Evolutionary conservation across 2,888 invertebrate genomes (phyloP).

Genomic region (Ceraclea dissimilis): DNA sequence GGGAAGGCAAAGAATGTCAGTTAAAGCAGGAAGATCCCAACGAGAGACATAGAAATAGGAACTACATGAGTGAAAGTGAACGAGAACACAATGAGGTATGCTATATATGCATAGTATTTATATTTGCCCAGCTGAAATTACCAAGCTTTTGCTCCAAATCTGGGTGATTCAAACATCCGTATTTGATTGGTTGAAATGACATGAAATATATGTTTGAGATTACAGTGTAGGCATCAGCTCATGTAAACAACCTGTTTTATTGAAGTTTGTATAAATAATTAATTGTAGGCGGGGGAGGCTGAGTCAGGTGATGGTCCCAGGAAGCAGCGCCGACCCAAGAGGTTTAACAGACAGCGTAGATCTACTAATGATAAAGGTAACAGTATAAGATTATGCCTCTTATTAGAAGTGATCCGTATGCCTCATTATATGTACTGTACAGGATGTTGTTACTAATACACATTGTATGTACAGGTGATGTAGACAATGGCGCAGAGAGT

Average conservation of each 20-base stretch:
- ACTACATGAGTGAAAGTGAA: slow-evolving; percentile 35
- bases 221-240: too few species aligned
- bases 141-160: background rate
- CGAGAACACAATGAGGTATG: slow-evolving; percentile 28
- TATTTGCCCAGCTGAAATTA: background rate
- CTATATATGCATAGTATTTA: background rate
- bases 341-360: slow-evolving; percentile 15
- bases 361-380: slow-evolving; percentile 18
- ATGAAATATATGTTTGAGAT: too few species aligned
- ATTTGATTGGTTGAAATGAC: too few species aligned
- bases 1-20: slow-evolving; percentile 53
- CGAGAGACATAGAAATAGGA: slow-evolving; percentile 30
- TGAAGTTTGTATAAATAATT: background rate
- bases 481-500: slow-evolving; percentile 39
- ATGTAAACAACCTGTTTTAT: too few species aligned
- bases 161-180: too few species aligned
- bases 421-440: too few species aligned
- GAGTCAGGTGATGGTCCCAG: slow-evolving; percentile 19
- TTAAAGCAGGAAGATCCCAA: slow-evolving; percentile 52
- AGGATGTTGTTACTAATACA: background rate
- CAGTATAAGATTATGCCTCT: too few species aligned
- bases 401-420: too few species aligned
- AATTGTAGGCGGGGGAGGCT: slow-evolving; percentile 12
- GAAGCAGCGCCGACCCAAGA: slow-evolving; percentile 9
- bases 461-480: slow-evolving; percentile 34